These are phyloP conservation scores for Pterostichus niger DNA, from an alignment of 2,888 invertebrate genomes.

Conservation along the genomic window DNA sequence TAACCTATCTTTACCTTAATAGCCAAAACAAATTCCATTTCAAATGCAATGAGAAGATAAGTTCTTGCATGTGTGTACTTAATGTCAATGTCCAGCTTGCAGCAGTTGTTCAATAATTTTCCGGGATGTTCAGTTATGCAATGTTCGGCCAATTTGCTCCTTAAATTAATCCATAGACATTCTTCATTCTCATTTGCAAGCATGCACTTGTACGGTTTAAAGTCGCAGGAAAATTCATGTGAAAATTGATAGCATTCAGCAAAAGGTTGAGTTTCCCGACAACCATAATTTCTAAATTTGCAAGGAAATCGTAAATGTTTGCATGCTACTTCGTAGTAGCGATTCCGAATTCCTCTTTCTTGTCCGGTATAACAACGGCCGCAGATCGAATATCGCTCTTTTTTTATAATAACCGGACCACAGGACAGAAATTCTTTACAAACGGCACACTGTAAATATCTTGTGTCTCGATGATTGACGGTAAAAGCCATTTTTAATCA, in stretches of 20 bases:
- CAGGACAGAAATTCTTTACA: slow-evolving; percentile 12
- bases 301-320: slow-evolving; percentile 9
- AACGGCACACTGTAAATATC: slow-evolving; percentile 64
- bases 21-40: neutral
- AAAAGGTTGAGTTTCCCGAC: neutral
- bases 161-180: slow-evolving; percentile 5
- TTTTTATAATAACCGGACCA: neutral
- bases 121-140: neutral
- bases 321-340: neutral
- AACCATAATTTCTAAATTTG: neutral
- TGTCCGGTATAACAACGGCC: neutral
- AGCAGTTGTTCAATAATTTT: neutral
- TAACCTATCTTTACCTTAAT: neutral
- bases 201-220: neutral
- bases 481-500: neutral
- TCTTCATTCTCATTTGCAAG: neutral
- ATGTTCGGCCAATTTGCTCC: neutral
- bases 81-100: neutral
- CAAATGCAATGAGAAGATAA: slow-evolving; percentile 17
- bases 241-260: neutral
- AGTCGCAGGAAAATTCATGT: slow-evolving; percentile 4
- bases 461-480: slow-evolving; percentile 2
- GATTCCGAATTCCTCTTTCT: slow-evolving; percentile 4
- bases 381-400: neutral
- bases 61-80: neutral